phyloP scores from a whole-genome alignment of 2,113 vertebrate genomes.

The Psettodes erumei region DNA sequence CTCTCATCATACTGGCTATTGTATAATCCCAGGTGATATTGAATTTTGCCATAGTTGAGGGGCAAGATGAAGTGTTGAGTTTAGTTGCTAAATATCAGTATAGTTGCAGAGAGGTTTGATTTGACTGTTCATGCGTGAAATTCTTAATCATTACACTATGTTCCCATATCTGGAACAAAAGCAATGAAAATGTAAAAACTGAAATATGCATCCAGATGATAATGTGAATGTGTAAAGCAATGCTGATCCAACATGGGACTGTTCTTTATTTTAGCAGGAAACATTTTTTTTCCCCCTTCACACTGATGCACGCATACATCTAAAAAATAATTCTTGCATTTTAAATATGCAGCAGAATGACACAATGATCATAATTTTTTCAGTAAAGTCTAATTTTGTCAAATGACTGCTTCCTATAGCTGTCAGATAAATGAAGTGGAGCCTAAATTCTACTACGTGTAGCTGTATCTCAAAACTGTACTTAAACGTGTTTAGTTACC shows the following conservation, averaged over 20 bases:
- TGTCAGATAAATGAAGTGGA: background rate
- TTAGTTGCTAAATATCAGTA: slow-evolving; percentile 30
- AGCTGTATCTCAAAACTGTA: background rate
- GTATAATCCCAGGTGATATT: slow-evolving; percentile 11
- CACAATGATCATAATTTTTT: too few relatives aligned
- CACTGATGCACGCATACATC: background rate
- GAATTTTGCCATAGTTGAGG: background rate
- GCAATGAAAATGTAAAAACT: slow-evolving; percentile 10
- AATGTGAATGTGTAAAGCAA: slow-evolving; percentile 21
- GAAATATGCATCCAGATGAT: slow-evolving; percentile 43
- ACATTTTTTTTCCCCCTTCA: slow-evolving; percentile 4
- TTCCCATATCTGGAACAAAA: slow-evolving; percentile 18
- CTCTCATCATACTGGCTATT: slow-evolving; percentile 13
- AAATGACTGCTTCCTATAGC: too few relatives aligned
- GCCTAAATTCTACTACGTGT: background rate
- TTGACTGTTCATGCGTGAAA: background rate
- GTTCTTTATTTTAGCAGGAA: background rate
- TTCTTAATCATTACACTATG: background rate
- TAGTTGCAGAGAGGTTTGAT: background rate
- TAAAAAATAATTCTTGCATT: background rate
- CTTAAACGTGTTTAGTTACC: background rate
- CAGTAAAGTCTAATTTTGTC: too few relatives aligned
- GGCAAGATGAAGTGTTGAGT: too few relatives aligned
- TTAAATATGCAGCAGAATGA: background rate
- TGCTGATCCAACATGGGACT: slow-evolving; percentile 23